These are phyloP conservation scores for Hetaerina americana DNA, from an alignment of 1,140 invertebrate genomes.

Conservation along the genomic window DNA sequence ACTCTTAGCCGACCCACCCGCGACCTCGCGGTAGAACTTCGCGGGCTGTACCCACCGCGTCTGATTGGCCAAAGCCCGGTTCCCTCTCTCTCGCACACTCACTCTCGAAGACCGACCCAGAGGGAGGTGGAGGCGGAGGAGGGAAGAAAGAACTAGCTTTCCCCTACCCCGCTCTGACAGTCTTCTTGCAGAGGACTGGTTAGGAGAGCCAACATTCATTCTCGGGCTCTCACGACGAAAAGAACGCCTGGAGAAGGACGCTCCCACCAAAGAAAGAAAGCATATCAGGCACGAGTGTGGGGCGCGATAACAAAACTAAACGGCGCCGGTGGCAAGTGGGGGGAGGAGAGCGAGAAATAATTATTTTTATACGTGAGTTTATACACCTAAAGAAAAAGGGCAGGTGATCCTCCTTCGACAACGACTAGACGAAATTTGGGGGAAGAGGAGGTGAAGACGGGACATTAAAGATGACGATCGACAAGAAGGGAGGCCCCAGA, in stretches of 20 bases:
- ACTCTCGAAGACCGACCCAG: too few species aligned
- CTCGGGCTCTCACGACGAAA: background rate
- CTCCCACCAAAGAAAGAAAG: background rate
- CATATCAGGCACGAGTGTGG: too few species aligned
- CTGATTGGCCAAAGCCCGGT: too few species aligned
- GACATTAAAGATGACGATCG: background rate
- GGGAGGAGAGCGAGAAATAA: background rate
- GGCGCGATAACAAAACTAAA: too few species aligned
- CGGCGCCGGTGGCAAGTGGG: too few species aligned
- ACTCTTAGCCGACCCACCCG: background rate
- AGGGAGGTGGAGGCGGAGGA: too few species aligned
- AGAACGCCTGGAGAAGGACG: background rate
- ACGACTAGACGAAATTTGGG: background rate
- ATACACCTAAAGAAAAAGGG: background rate
- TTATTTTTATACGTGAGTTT: background rate
- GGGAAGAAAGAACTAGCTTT: too few species aligned
- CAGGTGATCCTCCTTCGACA: too few species aligned
- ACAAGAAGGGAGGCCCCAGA: background rate
- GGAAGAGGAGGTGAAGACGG: background rate
- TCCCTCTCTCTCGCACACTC: background rate
- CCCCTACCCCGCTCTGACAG: background rate
- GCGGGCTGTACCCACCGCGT: background rate
- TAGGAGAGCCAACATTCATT: background rate
- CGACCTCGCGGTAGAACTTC: background rate
- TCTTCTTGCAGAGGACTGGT: background rate